These are phyloP conservation scores for Pachymerium ferrugineum DNA, from an alignment of 2,888 invertebrate genomes.

Conservation along the genomic window DNA sequence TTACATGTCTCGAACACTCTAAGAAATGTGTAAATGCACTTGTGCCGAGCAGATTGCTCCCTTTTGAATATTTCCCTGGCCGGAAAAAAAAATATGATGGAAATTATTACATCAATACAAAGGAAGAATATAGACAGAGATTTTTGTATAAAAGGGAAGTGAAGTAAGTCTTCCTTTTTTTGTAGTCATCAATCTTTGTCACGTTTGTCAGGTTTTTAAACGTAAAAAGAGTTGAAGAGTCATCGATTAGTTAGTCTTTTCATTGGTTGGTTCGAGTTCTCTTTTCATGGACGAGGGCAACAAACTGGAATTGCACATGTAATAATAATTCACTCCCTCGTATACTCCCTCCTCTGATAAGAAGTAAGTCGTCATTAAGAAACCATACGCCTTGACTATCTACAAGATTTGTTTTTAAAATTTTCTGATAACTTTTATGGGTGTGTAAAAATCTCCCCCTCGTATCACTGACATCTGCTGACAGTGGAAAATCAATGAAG, in stretches of 20 bases:
- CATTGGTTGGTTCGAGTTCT: no score
- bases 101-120: not conserved
- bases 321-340: not conserved
- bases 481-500: conserved; percentile 2
- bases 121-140: not conserved
- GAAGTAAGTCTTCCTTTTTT: not conserved
- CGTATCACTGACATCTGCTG: not conserved
- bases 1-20: not conserved
- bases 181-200: conserved; percentile 4
- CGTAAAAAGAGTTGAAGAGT: not conserved
- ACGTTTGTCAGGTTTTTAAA: not conserved
- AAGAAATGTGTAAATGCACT: not conserved
- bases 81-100: not conserved
- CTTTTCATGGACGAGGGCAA: not conserved
- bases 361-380: not conserved
- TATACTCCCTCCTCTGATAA: not conserved
- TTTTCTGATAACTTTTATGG: conserved; percentile 13
- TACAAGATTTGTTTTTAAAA: conserved; percentile 1
- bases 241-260: conserved; percentile 8
- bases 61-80: not conserved
- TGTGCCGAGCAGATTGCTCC: no score
- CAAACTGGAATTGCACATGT: not conserved
- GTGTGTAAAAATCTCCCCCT: not conserved
- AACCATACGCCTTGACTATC: not conserved
- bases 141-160: not conserved